Base-by-base conservation (phyloP, 1,140 invertebrate species). In the Microplitis demolitor region DNA sequence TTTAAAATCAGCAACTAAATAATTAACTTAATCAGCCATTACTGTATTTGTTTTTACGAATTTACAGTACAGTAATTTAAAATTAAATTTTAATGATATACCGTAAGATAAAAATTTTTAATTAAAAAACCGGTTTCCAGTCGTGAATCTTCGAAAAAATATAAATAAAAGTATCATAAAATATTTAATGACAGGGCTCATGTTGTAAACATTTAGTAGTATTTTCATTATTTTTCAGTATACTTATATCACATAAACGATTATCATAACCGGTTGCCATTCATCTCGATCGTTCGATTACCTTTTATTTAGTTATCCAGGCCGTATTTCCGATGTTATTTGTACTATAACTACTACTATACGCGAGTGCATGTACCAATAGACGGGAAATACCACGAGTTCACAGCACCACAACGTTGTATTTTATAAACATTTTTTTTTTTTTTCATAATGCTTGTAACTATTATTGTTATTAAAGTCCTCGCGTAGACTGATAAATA, bases 181-280 rank as follows among this genome's bases (percentile, higher is more conserved):
- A 45, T 64, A 31, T 66, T 66, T 66, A 62, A n/a, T 31, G 31
- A 33, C 14, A 34, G 16, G 31, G 34, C 37, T 61, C 58, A 60
- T 45, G 8, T 45, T 9, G 39, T 45, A 45, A 45, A 45, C 39
- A 72, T 60, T 58, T 67, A 14, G 45, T 62, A 53, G 35, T 14
- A 61, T 61, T 58, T 67, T 11, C 16, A 37, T 45, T 45, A 45
- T 45, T 45, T 45, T 45, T 11, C 39, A 45, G 39, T 45, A 45
- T 45, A 45, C 6, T 45, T 9, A 11, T 16, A 51, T 33, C 8
- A 3, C 3, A 24, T 33, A 33, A 13, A 68, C 39, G 16, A 54
- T 74, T 74, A 70, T 11, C 72, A 74, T 73, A 73, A 73, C 72
- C 63, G 72, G 72, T 66, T 34, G 60, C 60, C 66, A 73, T 73